These are phyloP conservation scores for Ceyx cyanopectus DNA, from an alignment of 2,113 vertebrate species.

Conservation along the genomic window DNA sequence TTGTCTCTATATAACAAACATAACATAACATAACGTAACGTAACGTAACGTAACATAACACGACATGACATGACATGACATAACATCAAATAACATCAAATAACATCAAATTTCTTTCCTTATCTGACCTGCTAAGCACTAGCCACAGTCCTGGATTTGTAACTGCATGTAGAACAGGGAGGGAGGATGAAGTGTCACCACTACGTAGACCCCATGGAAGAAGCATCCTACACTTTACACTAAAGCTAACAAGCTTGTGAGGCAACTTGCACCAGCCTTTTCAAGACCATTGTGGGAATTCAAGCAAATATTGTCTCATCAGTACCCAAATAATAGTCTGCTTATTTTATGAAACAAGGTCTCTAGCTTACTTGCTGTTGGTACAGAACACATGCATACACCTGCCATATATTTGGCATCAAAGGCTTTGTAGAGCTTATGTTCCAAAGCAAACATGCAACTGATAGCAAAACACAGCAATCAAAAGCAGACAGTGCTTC, in stretches of 20 bases:
- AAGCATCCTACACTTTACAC: neutral
- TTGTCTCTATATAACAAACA: neutral
- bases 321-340: neutral
- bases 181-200: neutral
- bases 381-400: conserved; percentile 9
- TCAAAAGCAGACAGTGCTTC: conserved; percentile 53
- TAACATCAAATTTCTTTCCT: neutral
- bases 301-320: neutral
- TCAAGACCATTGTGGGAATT: neutral
- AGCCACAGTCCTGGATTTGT: neutral
- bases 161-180: neutral
- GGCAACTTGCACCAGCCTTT: neutral
- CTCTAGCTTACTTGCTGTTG: neutral
- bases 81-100: too few relatives aligned
- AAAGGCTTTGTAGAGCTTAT: conserved; percentile 36
- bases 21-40: too few relatives aligned
- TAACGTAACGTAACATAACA: too few relatives aligned
- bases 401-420: conserved; percentile 57
- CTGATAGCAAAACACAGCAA: conserved; percentile 65
- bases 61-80: too few relatives aligned
- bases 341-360: neutral
- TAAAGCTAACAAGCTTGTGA: neutral
- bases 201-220: neutral
- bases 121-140: neutral
- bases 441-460: conserved; percentile 47